Evolutionary conservation across 2,797 vertebrate genomes (phyloP).

Genomic region (Danio choprae): DNA sequence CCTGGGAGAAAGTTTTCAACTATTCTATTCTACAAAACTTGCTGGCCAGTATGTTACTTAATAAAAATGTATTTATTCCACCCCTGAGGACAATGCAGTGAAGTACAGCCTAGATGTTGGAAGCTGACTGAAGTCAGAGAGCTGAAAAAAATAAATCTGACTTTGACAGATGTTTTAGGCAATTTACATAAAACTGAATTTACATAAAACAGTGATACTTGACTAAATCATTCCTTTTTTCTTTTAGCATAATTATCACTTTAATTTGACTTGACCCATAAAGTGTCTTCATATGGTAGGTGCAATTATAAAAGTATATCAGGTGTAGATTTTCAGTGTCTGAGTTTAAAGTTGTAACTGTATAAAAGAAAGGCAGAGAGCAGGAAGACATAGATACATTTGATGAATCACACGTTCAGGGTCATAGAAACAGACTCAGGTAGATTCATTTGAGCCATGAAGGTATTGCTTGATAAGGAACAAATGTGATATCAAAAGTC

Average conservation of each 20-base stretch:
- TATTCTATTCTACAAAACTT: too few relatives aligned
- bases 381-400: not conserved
- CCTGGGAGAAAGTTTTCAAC: not conserved
- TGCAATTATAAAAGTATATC: not conserved
- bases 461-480: not conserved
- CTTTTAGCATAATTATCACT: not conserved
- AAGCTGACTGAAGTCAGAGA: slow-evolving; percentile 8
- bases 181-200: not conserved
- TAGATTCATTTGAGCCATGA: not conserved
- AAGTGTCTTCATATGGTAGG: not conserved
- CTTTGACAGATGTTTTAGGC: not conserved
- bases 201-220: not conserved
- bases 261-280: not conserved
- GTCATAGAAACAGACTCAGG: slow-evolving; percentile 2
- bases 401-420: not conserved
- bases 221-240: not conserved
- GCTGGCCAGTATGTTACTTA: not conserved
- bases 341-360: not conserved
- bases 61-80: not conserved
- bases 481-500: not conserved
- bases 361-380: not conserved
- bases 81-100: not conserved
- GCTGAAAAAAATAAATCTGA: not conserved
- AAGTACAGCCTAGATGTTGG: slow-evolving; percentile 22
- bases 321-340: too few relatives aligned